Conservation (phyloP, 2,797 vertebrate genomes). For the Phalloptychus januarius region DNA sequence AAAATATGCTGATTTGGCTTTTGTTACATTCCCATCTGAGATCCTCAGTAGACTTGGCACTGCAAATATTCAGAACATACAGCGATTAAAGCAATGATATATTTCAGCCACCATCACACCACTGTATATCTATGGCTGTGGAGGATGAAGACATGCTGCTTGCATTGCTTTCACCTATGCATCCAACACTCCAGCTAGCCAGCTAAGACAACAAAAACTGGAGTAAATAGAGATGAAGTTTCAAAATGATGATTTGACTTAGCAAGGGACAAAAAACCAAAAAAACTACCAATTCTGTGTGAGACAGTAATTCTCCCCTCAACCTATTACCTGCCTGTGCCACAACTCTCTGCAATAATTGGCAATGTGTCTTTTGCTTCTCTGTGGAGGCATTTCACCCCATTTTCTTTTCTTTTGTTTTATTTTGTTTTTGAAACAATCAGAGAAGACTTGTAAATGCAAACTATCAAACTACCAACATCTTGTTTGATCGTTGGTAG, state of each 20-base stretch:
- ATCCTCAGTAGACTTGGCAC: no score
- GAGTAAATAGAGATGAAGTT: neutral
- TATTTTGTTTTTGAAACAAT: neutral
- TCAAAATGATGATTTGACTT: neutral
- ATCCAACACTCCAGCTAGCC: neutral
- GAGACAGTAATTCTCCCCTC: neutral
- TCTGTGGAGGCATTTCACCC: neutral
- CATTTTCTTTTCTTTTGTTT: neutral
- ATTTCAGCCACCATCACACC: neutral
- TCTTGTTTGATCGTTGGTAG: neutral
- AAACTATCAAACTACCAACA: neutral
- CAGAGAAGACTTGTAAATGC: neutral
- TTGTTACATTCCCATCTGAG: conserved; percentile 1
- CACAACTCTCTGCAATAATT: neutral
- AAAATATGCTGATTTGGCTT: neutral
- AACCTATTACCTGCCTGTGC: neutral
- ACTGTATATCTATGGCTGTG: neutral
- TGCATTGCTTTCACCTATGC: neutral
- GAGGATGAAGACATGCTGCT: neutral
- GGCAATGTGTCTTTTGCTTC: neutral
- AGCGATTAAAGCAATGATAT: neutral
- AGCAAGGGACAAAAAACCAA: neutral
- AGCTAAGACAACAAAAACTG: neutral
- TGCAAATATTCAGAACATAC: neutral
- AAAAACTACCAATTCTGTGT: neutral